Evolutionary conservation across 2,888 invertebrate genomes (phyloP).

Genomic region (Sinohyriopsis cumingii): DNA sequence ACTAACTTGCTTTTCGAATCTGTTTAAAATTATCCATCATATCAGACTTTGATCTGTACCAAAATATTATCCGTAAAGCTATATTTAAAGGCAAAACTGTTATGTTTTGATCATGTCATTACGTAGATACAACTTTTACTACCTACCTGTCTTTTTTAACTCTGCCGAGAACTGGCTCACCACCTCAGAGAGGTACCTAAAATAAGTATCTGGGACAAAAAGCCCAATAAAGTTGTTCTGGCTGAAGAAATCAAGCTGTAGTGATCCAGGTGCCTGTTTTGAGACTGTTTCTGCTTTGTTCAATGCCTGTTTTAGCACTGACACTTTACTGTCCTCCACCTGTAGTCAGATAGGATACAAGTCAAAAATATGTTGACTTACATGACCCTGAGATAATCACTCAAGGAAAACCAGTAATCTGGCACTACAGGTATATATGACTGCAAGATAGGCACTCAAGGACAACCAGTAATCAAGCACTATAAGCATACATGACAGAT

Average conservation of each 20-base stretch:
- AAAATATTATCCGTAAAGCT: background rate
- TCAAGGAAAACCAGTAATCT: no score
- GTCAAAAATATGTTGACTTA: no score
- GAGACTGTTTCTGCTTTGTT: slow-evolving; percentile 78
- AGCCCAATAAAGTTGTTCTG: slow-evolving; percentile 93
- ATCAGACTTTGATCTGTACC: background rate
- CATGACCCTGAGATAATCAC: no score
- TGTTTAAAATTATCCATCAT: no score
- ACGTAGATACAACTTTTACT: background rate
- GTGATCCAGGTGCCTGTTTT: slow-evolving; percentile 47
- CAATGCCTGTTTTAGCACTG: slow-evolving; percentile 58
- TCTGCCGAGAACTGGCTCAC: slow-evolving; percentile 87
- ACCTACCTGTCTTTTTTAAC: slow-evolving; percentile 69
- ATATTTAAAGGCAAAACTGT: background rate
- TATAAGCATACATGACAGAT: no score
- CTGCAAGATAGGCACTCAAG: no score
- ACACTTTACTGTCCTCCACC: slow-evolving; percentile 66
- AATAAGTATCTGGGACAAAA: slow-evolving; percentile 87
- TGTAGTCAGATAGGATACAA: slow-evolving; percentile 26
- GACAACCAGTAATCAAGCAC: no score
- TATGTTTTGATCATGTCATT: background rate
- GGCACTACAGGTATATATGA: no score
- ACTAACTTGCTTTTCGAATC: no score
- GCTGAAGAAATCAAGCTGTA: slow-evolving; percentile 84
- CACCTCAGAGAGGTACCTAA: slow-evolving; percentile 84